Evolutionary conservation across 2,113 vertebrate genomes (phyloP), one percentile per base, ranked within the genome.

Genomic region (Oplegnathus fasciatus): DNA sequence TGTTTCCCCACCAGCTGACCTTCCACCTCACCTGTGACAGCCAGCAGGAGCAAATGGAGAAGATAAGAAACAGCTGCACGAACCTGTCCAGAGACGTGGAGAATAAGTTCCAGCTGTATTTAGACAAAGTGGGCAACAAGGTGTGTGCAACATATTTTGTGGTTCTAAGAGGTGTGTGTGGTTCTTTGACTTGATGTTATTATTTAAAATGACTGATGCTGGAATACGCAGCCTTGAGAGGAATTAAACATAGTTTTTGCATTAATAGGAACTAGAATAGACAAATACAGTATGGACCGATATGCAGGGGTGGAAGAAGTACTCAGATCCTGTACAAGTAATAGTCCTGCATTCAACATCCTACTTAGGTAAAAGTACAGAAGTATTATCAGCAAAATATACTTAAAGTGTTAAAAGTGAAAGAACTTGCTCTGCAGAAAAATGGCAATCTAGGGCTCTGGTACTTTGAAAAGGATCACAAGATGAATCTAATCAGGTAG

Each of bases 11-110:
- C 62, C 86, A 92, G 68, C 20, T 89, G 83, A 95, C 94, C 77
- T 96, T 96, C 81, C 94, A 95, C 86, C 94, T 96, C 76, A 94
- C 94, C 84, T 96, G 95, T 40, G 32, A 75, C 0, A 94, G 93
- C n/a, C 96, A 96, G 82, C 34, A 75, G 50, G 93, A 91, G 9
- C 85, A 94, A 48, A 76, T 92, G 92, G 88, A 92, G 30, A 80
- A 80, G 74, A 94, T 96, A 58, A 81, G 85, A 1, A 87, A 34
- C 84, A 94, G 90, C 84, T 93, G 95, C 93, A 93, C 94, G 1
- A 91, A 83, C 82, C 90, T 95, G 57, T 95, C 95, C 58, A 88
- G 84, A 26, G 93, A 95, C 1, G 92, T 96, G 58, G 94, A 94
- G 67, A 86, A 75, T 26, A 95, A 95, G 90, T 92, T 94, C 80